These are phyloP conservation scores for Drosophila kurseongensis DNA, from an alignment of 1,140 invertebrate species.

Conservation along the genomic window DNA sequence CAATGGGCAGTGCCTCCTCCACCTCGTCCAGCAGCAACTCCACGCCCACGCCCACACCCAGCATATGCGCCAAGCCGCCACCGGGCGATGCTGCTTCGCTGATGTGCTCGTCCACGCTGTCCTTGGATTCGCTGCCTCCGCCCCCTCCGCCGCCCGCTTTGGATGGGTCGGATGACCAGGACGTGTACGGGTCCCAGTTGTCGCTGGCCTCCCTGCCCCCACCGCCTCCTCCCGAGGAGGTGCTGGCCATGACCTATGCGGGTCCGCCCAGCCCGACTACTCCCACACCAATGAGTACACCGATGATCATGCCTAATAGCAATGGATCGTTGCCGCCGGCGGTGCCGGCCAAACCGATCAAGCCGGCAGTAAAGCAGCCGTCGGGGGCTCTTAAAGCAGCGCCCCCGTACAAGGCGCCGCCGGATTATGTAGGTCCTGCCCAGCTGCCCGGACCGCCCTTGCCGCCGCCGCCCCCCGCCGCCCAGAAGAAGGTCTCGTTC, in stretches of 20 bases:
- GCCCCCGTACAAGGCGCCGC: conserved; percentile 83
- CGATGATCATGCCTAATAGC: conserved; percentile 44
- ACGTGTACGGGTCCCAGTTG: conserved; percentile 89
- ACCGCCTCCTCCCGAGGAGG: conserved; percentile 87
- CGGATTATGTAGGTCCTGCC: conserved; percentile 76
- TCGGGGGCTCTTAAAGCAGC: conserved; percentile 60
- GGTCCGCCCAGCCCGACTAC: conserved; percentile 41
- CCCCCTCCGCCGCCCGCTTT: conserved; percentile 90
- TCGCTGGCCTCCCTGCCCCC: conserved; percentile 89
- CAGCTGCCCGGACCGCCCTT: conserved; percentile 13
- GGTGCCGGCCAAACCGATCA: conserved; percentile 78
- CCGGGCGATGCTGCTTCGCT: conserved; percentile 51
- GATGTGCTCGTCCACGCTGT: conserved; percentile 91
- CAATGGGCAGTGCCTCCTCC: conserved; percentile 52
- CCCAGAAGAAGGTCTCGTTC: conserved; percentile 81
- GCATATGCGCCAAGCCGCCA: conserved; percentile 78
- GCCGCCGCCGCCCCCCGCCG: conserved; percentile 54
- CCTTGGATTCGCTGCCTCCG: conserved; percentile 90
- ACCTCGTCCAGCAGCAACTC: conserved; percentile 80
- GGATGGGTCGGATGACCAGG: conserved; percentile 85
- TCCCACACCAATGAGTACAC: conserved; percentile 36
- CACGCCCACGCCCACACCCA: conserved; percentile 79
- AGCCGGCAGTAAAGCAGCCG: conserved; percentile 71
- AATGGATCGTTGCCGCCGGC: conserved; percentile 72
- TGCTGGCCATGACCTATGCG: conserved; percentile 47